A percentile compares a stretch with the other conserved stretches of the same genome.
phyloP scores from a whole-genome alignment of 1,140 invertebrate genomes.

The Caenorhabditis latens region DNA sequence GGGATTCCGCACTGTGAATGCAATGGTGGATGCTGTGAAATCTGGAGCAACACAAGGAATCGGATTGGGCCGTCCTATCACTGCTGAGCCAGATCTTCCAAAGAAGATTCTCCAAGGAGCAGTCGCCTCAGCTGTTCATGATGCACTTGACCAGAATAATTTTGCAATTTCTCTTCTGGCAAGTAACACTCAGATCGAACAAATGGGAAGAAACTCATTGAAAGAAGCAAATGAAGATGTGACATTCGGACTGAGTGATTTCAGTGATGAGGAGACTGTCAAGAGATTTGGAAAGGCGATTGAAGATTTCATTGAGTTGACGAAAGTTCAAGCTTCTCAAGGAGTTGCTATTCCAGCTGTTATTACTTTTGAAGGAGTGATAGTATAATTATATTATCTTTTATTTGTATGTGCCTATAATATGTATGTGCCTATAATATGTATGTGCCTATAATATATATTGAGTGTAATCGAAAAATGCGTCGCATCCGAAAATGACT shows the following conservation, averaged over 20 bases:
- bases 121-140: constrained; percentile 13
- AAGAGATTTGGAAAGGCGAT: constrained; percentile 29
- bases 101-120: constrained; percentile 59
- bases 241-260: constrained; percentile 11
- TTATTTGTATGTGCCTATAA: background rate
- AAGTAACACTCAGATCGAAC: constrained; percentile 60
- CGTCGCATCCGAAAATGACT: background rate
- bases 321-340: constrained; percentile 12
- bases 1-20: constrained; percentile 66
- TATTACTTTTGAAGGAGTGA: constrained; percentile 20
- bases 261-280: constrained; percentile 27
- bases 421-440: background rate
- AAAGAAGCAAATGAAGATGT: constrained; percentile 48
- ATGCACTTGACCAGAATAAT: constrained; percentile 56
- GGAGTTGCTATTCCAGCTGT: constrained; percentile 30
- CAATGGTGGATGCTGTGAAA: constrained; percentile 67
- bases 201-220: constrained; percentile 53
- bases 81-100: constrained; percentile 66
- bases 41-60: constrained; percentile 65
- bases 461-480: background rate
- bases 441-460: no score
- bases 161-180: constrained; percentile 60
- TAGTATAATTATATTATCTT: background rate
- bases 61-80: constrained; percentile 66
- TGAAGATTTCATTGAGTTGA: constrained; percentile 27